Evolutionary conservation across 2,888 invertebrate species (phyloP).

Genomic region (Schizotus pectinicornis): DNA sequence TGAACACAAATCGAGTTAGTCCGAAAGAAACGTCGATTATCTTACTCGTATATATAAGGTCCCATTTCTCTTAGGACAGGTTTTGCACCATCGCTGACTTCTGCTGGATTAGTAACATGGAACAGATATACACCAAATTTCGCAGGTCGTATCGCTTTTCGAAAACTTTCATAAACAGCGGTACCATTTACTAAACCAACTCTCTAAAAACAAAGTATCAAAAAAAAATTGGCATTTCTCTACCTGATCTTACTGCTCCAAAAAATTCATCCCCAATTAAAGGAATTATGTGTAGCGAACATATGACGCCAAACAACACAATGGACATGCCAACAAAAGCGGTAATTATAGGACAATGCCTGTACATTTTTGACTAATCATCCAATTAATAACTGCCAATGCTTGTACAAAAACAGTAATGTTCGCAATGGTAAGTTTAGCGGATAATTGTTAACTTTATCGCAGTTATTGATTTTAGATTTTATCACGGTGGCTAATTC

Average conservation of each 20-base stretch:
- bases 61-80: conserved; percentile 66
- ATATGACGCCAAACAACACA: neutral
- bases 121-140: neutral
- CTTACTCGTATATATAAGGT: conserved; percentile 55
- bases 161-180: neutral
- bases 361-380: neutral
- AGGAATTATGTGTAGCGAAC: neutral
- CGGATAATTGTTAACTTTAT: no score
- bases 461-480: no score
- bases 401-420: no score
- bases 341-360: neutral
- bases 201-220: neutral
- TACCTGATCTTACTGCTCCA: neutral
- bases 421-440: no score
- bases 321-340: neutral
- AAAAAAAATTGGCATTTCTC: neutral
- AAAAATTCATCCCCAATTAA: neutral
- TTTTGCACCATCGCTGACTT: conserved; percentile 61
- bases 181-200: neutral
- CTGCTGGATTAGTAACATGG: conserved; percentile 43
- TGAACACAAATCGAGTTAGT: no score
- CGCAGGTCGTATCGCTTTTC: neutral
- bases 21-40: no score
- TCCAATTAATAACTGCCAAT: no score
- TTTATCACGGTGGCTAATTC: no score